A percentile compares a stretch with the other conserved stretches of the same genome.
Conservation (phyloP, 2,888 invertebrate species). For the Diachrysia chrysitis region DNA sequence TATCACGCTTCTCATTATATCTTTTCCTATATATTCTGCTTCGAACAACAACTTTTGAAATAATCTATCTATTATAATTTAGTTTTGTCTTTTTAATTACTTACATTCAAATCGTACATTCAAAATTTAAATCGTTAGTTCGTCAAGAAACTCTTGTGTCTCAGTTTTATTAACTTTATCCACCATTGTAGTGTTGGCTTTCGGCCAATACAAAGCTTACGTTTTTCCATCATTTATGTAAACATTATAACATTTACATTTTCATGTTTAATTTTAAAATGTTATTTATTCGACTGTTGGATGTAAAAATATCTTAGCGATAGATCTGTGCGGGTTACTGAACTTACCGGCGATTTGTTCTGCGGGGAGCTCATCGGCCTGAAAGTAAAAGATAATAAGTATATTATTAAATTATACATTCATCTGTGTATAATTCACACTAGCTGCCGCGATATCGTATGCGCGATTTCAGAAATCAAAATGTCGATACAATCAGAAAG, state of each 20-base stretch:
- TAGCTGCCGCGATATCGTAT: not conserved
- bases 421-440: not conserved
- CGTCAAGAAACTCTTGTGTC: conserved; percentile 67
- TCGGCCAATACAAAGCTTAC: conserved; percentile 73
- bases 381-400: conserved; percentile 72
- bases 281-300: conserved; percentile 42
- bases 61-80: conserved; percentile 10
- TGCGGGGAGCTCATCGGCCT: conserved; percentile 97
- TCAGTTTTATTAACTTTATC: conserved; percentile 76
- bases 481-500: conserved; percentile 19
- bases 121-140: conserved; percentile 72
- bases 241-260: conserved; percentile 66
- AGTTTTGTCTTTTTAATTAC: conserved; percentile 69
- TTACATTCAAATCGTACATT: conserved; percentile 50
- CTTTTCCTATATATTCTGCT: not conserved
- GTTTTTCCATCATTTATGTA: conserved; percentile 70
- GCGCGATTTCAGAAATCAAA: not conserved
- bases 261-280: conserved; percentile 57
- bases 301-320: conserved; percentile 58
- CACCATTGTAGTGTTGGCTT: conserved; percentile 75
- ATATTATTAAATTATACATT: conserved; percentile 48
- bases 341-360: conserved; percentile 96
- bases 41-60: not conserved
- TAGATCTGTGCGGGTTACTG: conserved; percentile 57
- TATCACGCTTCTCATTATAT: not conserved